Base-by-base conservation (phyloP, 2,113 vertebrate species). In the Indicator maculatus region DNA sequence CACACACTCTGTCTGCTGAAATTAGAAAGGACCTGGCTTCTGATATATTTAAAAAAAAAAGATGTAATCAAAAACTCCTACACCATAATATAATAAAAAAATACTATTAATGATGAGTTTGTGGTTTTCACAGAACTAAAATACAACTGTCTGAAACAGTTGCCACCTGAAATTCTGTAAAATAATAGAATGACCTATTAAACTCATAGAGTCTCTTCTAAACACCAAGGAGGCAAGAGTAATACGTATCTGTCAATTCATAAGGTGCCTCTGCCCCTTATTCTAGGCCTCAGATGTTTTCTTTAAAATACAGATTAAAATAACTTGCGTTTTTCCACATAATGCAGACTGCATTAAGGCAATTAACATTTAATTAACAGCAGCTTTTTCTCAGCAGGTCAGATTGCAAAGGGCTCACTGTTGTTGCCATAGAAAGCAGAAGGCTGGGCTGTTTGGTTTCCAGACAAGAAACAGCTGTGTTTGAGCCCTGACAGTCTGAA, bases 331-430 rank as follows among this genome's bases (percentile, higher is more conserved):
- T 98, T 98, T 97, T 94, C 94, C 86, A 96, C 96, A 96, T 95
- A 97, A 97, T 95, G 89, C 85, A 90, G 82, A 78, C 90, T 96
- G 96, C 95, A 98, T 98, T 98, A 97, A 97, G 98, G 97, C 98
- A 99, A 99, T 99, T 98, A 99, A 98, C 97, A 97, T 97, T 98
- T 98, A 99, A 99, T 99, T 98, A 99, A 97, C 93, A 97, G 96
- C 98, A 97, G 98, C 96, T 98, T 98, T 98, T 96, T 96, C 98
- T 97, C 88, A 1, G 97, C 98, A 97, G 98, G 97, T 98, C 98
- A 98, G 98, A 98, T 97, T 99, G 88, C 36, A 7, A 94, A 95
- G 91, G 93, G 94, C 95, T 97, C 44, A 72, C 63, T 66, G 95
- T 86, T 87, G 93, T 97, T 97, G 95, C 94, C 95, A 96, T 93